Evolutionary conservation across 2,113 vertebrate genomes (phyloP).

Genomic region (Tautogolabrus adspersus): DNA sequence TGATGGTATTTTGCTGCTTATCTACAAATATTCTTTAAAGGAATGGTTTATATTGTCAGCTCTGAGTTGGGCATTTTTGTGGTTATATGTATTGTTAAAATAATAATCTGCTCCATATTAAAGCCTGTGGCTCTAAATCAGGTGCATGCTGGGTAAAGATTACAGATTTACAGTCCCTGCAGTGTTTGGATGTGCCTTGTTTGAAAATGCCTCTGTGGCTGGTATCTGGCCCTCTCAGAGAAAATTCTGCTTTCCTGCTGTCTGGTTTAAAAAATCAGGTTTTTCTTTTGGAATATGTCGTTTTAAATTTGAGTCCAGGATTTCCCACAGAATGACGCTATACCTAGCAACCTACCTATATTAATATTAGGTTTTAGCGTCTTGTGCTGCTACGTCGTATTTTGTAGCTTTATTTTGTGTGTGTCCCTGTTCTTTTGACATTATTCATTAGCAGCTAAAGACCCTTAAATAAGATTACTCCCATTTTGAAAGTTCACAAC

Average conservation of each 20-base stretch:
- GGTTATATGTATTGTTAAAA: slow-evolving; percentile 2
- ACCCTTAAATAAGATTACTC: too few species aligned
- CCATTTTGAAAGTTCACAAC: too few species aligned
- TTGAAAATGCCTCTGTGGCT: neutral
- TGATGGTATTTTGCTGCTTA: neutral
- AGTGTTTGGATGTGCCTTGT: neutral
- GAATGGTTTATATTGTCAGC: neutral
- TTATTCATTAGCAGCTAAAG: too few species aligned
- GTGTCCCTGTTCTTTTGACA: too few species aligned
- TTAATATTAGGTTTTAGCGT: too few species aligned
- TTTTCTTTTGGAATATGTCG: too few species aligned
- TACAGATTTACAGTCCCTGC: slow-evolving; percentile 1
- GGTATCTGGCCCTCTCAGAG: neutral
- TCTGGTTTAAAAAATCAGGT: neutral
- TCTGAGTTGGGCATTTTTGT: neutral
- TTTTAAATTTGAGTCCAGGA: too few species aligned
- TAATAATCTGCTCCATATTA: neutral
- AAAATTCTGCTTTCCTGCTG: neutral
- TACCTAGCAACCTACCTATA: too few species aligned
- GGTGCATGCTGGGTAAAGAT: neutral
- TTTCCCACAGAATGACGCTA: too few species aligned
- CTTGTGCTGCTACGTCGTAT: too few species aligned
- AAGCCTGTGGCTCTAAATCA: neutral
- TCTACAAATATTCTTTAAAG: neutral
- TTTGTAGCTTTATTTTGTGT: too few species aligned